These are phyloP conservation scores for Osedax fenrisi DNA, from an alignment of 2,888 invertebrate species.

Conservation along the genomic window DNA sequence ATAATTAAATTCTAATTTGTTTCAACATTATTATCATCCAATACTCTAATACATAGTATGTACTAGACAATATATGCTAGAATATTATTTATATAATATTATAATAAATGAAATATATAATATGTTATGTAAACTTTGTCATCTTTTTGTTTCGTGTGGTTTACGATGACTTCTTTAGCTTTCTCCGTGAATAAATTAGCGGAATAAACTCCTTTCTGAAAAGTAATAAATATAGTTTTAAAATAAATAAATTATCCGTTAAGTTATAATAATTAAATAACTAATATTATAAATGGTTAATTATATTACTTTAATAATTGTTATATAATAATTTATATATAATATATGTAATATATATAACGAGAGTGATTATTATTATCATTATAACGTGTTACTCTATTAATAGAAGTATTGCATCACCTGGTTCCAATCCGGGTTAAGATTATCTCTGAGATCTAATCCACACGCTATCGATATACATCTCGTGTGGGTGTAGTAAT, in stretches of 20 bases:
- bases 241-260: too few relatives aligned
- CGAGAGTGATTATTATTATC: not conserved
- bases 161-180: constrained; percentile 39
- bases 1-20: not conserved
- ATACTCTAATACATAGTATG: too few relatives aligned
- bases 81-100: not conserved
- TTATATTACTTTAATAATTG: not conserved
- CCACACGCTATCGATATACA: constrained; percentile 35
- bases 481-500: constrained; percentile 42
- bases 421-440: constrained; percentile 27
- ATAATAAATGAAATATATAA: not conserved
- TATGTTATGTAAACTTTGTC: not conserved
- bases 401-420: too few relatives aligned
- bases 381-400: too few relatives aligned
- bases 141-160: constrained; percentile 39
- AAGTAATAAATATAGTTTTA: too few relatives aligned
- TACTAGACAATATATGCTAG: too few relatives aligned
- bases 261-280: too few relatives aligned
- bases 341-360: not conserved
- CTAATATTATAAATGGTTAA: too few relatives aligned
- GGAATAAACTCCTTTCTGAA: constrained; percentile 24
- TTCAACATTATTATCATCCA: too few relatives aligned
- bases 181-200: constrained; percentile 36
- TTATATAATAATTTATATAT: not conserved
- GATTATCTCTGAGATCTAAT: constrained; percentile 40